Base-by-base conservation (phyloP, 2,113 vertebrate genomes). In the Paracanthobrama guichenoti region DNA sequence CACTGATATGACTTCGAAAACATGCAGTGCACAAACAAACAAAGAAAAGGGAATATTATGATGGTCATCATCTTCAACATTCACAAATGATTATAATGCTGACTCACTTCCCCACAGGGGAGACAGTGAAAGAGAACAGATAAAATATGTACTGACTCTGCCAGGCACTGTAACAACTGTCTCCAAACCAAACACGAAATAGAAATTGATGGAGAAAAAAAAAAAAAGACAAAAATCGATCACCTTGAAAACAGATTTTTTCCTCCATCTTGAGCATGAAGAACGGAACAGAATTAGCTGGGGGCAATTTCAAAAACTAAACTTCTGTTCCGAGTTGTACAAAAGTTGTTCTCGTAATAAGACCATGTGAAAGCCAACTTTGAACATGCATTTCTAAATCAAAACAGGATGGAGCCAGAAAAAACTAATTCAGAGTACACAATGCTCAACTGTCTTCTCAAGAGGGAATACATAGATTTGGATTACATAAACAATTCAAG, bases 311-410 rank as follows among this genome's bases (percentile, higher is more conserved):
- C 88, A 79, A 90, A 92, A 91, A 87, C 55, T 84, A 57, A 26
- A 55, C 88, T 89, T 90, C 88, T 87, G 89, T 87, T 89, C 76
- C 39, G 84, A 90, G 88, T 88, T 82, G 79, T 87, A 71, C 84
- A 79, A 89, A 86, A 24, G 3, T 85, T 86, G 53, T 42, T 86
- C 83, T 69, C 87, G 90, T 87, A 90, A 86, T 80, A 44, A 31
- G 79, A 60, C 72, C 92, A 94, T 91, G 92, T 93, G 92, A 91
- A 92, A 93, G 88, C 88, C 86, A 94, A 93, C 93, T 90, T 87
- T 87, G 84, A 84, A 86, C 82, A 87, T 44, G 86, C 85, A 90
- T 90, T 91, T 89, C 89, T 88, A 79, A 86, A 86, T 42, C 28
- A 89, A 84, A 80, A 87, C 89, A 89, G 81, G 66, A 72, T 83